Percentiles rank a stretch among this genome's conserved stretches.
phyloP scores from a whole-genome alignment of 2,113 vertebrate genomes.

The Neopipo cinnamomea region DNA sequence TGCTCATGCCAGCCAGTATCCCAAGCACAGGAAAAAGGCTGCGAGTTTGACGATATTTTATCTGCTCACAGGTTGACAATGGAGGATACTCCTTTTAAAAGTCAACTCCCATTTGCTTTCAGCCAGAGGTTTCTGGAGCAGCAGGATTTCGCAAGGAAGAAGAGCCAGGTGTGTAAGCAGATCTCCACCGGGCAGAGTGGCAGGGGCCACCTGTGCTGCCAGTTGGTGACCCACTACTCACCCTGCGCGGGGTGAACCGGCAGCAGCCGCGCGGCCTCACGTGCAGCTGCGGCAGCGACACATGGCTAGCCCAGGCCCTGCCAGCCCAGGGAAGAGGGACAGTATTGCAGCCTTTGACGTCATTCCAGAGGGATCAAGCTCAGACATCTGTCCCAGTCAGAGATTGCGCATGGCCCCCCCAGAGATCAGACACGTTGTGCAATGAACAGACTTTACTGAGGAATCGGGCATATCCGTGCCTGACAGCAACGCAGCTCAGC shows the following conservation, averaged over 20 bases:
- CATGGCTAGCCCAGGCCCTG: not conserved
- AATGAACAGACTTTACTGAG: not conserved
- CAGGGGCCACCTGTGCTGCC: not conserved
- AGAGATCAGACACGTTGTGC: not conserved
- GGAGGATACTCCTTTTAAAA: not conserved
- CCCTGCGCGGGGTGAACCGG: fast-evolving
- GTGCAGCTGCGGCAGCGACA: not conserved
- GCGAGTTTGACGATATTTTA: not conserved
- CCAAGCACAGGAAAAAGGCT: not conserved
- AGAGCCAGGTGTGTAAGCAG: not conserved
- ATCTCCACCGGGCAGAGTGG: not conserved
- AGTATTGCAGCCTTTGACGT: conserved; percentile 53
- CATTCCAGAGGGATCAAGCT: conserved; percentile 2
- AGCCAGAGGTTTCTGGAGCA: not conserved
- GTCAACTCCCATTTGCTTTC: not conserved
- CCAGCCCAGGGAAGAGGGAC: not conserved
- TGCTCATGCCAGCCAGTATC: not conserved
- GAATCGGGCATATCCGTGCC: not conserved
- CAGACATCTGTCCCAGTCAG: conserved; percentile 2
- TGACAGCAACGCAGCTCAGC: not conserved
- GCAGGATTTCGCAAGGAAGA: not conserved
- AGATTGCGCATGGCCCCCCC: not conserved
- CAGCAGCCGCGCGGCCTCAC: fast-evolving
- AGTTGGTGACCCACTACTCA: not conserved
- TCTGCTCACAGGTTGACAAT: no score